Percentiles rank a stretch among this genome's conserved stretches.
These are phyloP conservation scores for Incurvaria masculella DNA, from an alignment of 2,888 invertebrate species.

Conservation along the genomic window DNA sequence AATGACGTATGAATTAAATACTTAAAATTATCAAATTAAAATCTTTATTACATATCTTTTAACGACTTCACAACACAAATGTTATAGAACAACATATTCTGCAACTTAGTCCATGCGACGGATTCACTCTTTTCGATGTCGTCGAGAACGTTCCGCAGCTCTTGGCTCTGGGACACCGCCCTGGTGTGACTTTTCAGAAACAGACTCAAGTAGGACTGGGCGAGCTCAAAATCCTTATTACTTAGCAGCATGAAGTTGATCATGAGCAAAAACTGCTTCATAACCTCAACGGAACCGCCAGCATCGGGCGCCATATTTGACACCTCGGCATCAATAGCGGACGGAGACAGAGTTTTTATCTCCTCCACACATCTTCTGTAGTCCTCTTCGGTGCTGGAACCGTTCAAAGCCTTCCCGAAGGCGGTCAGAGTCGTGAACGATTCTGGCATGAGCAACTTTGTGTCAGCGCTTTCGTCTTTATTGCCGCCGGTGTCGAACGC, in stretches of 20 bases:
- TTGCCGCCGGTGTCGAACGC: conserved; percentile 70
- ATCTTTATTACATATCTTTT: conserved; percentile 56
- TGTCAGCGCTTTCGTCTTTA: conserved; percentile 31
- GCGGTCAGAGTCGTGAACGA: conserved; percentile 63
- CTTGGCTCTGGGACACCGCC: conserved; percentile 51
- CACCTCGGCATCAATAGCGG: conserved; percentile 85
- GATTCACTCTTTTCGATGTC: conserved; percentile 58
- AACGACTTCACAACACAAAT: conserved; percentile 73
- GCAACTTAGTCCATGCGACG: conserved; percentile 63
- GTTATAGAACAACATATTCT: conserved; percentile 68
- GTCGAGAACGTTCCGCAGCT: conserved; percentile 52
- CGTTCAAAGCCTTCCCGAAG: conserved; percentile 64
- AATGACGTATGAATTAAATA: neutral
- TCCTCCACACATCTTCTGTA: conserved; percentile 58
- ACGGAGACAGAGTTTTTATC: conserved; percentile 71
- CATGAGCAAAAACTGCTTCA: conserved; percentile 77
- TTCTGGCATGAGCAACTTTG: conserved; percentile 55
- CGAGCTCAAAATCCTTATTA: conserved; percentile 83
- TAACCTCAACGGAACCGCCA: conserved; percentile 66
- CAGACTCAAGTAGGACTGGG: conserved; percentile 84
- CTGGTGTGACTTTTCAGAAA: conserved; percentile 80
- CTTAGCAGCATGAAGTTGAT: conserved; percentile 67
- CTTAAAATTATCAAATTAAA: conserved; percentile 8
- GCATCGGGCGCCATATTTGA: conserved; percentile 71
- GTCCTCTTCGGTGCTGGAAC: conserved; percentile 43